Percentiles rank a stretch among this genome's conserved stretches.
phyloP scores from a whole-genome alignment of 2,797 vertebrate genomes.

The Sarcophilus harrisii region DNA sequence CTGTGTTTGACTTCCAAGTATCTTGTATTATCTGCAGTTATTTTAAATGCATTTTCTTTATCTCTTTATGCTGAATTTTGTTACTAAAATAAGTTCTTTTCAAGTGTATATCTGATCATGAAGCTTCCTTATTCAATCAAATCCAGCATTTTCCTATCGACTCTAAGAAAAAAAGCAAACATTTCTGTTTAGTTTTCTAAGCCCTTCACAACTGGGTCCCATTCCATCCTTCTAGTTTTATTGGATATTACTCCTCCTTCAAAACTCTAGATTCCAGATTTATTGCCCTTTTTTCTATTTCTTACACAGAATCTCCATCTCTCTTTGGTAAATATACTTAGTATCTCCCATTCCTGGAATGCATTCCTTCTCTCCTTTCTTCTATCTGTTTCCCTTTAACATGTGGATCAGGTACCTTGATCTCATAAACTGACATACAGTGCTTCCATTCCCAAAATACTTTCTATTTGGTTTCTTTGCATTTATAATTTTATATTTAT shows the following conservation, averaged over 20 bases:
- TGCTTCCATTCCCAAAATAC: not conserved
- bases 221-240: not conserved
- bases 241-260: not conserved
- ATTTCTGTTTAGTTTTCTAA: not conserved
- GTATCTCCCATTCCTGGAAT: not conserved
- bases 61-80: not conserved
- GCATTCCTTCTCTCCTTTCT: not conserved
- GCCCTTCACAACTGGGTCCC: not conserved
- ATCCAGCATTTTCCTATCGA: not conserved
- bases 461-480: not conserved
- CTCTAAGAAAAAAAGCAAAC: not conserved
- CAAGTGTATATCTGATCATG: not conserved
- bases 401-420: not conserved
- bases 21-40: not conserved
- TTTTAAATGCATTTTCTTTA: not conserved
- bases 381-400: not conserved
- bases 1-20: not conserved
- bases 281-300: too few relatives aligned
- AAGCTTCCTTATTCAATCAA: not conserved
- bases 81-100: not conserved
- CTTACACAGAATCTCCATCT: too few relatives aligned
- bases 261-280: not conserved
- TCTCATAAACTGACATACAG: not conserved
- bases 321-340: too few relatives aligned
- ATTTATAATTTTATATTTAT: not conserved